Conservation (phyloP, 2,797 vertebrate species). For the Centropyge bicolor region DNA sequence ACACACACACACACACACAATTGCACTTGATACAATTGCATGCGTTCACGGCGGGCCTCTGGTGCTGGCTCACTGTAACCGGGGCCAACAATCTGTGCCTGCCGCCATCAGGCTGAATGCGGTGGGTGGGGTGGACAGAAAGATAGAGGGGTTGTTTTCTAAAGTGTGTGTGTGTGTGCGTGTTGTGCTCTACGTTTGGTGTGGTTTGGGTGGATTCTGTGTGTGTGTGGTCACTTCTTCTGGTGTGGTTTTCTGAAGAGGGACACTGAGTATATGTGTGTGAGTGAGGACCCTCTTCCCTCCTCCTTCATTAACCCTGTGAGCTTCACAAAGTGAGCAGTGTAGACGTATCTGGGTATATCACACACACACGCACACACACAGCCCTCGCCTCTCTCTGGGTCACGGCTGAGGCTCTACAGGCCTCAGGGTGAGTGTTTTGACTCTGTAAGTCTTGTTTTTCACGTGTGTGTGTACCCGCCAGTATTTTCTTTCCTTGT, state of each 20-base stretch:
- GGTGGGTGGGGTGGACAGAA: slow-evolving; percentile 58
- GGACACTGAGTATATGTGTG: neutral
- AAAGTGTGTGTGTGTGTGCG: slow-evolving; percentile 17
- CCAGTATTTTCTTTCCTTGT: slow-evolving; percentile 45
- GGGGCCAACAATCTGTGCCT: slow-evolving; percentile 64
- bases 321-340: slow-evolving; percentile 34
- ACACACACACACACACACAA: slow-evolving; percentile 52
- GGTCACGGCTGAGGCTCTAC: slow-evolving; percentile 45
- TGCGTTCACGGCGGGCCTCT: slow-evolving; percentile 63
- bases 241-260: slow-evolving; percentile 37
- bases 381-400: slow-evolving; percentile 13
- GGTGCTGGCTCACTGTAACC: slow-evolving; percentile 53
- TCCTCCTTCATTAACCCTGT: slow-evolving; percentile 19
- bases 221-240: slow-evolving; percentile 55
- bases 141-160: slow-evolving; percentile 61
- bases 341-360: slow-evolving; percentile 14
- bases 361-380: neutral
- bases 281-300: slow-evolving; percentile 19
- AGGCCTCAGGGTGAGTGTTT: slow-evolving; percentile 38
- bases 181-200: slow-evolving; percentile 44
- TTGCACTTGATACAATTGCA: slow-evolving; percentile 50
- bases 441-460: slow-evolving; percentile 47
- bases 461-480: slow-evolving; percentile 11
- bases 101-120: slow-evolving; percentile 60
- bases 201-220: slow-evolving; percentile 47